A percentile compares a stretch with the other conserved stretches of the same genome.
Evolutionary conservation across 1,140 invertebrate genomes (phyloP).

Genomic region (Neomicropteryx cornuta): DNA sequence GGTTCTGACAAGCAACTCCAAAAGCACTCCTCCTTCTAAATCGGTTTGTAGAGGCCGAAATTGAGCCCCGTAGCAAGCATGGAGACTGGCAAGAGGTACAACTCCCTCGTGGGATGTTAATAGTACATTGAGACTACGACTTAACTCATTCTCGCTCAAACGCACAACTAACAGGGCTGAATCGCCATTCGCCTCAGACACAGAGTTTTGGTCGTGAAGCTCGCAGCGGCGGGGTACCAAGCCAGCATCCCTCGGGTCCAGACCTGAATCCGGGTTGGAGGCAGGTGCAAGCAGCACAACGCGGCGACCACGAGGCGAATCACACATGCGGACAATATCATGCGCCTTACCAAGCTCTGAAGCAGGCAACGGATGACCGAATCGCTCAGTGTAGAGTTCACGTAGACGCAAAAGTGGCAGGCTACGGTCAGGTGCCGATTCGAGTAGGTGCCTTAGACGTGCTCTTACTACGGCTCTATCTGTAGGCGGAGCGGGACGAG

Average conservation of each 20-base stretch:
- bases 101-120: constrained; percentile 52
- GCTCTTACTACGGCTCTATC: constrained; percentile 48
- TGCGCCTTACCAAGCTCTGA: constrained; percentile 68
- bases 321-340: constrained; percentile 56
- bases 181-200: no score
- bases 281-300: constrained; percentile 44
- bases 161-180: no score
- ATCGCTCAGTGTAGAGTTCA: constrained; percentile 72
- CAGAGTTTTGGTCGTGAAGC: no score
- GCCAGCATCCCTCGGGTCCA: no score
- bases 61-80: constrained; percentile 65
- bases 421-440: constrained; percentile 57
- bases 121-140: no score
- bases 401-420: constrained; percentile 71
- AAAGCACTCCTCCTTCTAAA: constrained; percentile 52
- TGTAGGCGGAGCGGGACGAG: constrained; percentile 50
- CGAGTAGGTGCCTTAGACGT: constrained; percentile 30
- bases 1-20: constrained; percentile 72
- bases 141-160: no score
- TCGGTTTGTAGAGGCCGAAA: constrained; percentile 46
- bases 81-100: constrained; percentile 60
- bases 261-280: no score
- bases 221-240: no score
- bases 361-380: constrained; percentile 61
- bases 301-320: constrained; percentile 53